Evolutionary conservation across 2,888 invertebrate species (phyloP), one percentile per base, ranked within the genome.

Genomic region (Xanthorhoe spadicearia): DNA sequence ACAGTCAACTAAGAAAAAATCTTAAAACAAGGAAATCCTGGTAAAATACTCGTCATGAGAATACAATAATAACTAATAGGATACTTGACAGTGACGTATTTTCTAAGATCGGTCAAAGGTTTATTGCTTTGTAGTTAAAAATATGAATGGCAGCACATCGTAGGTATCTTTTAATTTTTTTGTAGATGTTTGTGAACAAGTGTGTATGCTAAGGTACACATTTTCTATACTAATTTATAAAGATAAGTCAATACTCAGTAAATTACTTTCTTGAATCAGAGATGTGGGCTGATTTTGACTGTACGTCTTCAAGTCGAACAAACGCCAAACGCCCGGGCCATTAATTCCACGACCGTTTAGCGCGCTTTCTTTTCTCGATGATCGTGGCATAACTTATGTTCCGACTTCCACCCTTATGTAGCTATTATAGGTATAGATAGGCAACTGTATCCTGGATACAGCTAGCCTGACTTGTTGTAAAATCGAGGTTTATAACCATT

Each of bases 311-410:
- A 43, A 55, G 65, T 18, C 52, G 53, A 66, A 17, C 19, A 54
- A 68, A 54, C 57, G 58, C 57, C 57, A 67, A 70, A 64, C 53
- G 48, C 48, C 57, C 38, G 49, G 23, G 50, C 61, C 73, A 69
- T 71, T 71, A 69, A 71, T 70, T 70, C 55, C 68, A 66, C 66
- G 71, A 73, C 60, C 71, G 64, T 65, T 70, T 62, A 60, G 62
- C 43, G 61, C 65, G 67, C 60, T 69, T 69, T 70, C 72, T 71
- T 74, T 23, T 71, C 69, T 72, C 66, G 70, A 69, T 68, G 70
- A 74, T 64, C 65, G 23, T 28, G 64, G 59, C 64, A 68, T 70
- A 72, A 69, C 72, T 72, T 69, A 66, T 70, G 66, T 49, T 67
- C 66, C 38, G 70, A 56, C 66, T 61, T 57, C 57, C 15, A 56